Evolutionary conservation across 2,797 vertebrate genomes (phyloP).

Genomic region (Enteromius anoplus): DNA sequence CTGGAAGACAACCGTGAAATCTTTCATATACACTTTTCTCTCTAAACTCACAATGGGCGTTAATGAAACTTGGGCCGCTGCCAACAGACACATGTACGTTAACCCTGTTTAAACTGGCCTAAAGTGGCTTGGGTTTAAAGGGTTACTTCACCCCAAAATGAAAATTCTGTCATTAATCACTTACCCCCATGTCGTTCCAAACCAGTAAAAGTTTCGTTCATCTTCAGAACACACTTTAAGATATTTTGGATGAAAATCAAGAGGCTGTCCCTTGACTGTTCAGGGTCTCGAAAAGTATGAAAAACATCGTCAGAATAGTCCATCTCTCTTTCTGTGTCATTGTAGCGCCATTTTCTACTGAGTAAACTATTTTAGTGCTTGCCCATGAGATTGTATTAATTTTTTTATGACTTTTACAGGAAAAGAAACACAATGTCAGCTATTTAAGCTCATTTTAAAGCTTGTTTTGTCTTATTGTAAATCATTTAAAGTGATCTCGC

Average conservation of each 20-base stretch:
- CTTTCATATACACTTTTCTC: not conserved
- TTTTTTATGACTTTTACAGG: not conserved
- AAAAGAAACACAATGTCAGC: not conserved
- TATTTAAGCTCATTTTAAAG: not conserved
- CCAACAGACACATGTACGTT: not conserved
- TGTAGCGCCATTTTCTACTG: not conserved
- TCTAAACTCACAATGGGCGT: conserved; percentile 38
- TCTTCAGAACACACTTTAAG: no score
- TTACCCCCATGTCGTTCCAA: no score
- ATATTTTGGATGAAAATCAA: no score
- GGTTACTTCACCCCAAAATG: no score
- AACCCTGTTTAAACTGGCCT: not conserved
- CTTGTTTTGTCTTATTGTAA: not conserved
- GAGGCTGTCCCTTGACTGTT: no score
- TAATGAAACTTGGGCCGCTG: conserved; percentile 30
- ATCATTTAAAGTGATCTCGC: not conserved
- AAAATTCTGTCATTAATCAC: no score
- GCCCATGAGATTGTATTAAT: not conserved
- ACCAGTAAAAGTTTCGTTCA: no score
- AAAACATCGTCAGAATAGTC: no score
- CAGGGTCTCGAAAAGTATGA: no score
- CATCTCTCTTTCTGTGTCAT: no score
- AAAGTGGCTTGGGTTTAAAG: not conserved
- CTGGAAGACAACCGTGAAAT: conserved; percentile 31
- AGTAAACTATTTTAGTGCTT: not conserved